Conservation (phyloP, 2,797 vertebrate species). For the Galagoides demidoff region DNA sequence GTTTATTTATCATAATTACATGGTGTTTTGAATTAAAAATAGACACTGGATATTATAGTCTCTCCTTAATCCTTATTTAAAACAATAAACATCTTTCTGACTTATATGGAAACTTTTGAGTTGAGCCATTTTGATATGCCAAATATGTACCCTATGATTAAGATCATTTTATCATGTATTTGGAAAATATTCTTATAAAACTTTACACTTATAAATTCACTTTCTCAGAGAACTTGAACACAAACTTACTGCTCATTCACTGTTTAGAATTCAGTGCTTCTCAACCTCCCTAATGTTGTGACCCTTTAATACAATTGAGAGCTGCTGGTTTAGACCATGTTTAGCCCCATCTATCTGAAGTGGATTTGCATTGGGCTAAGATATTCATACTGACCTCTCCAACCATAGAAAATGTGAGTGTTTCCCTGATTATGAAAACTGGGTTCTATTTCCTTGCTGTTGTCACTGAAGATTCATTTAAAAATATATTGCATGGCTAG, state of each 20-base stretch:
- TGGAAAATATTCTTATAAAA: background rate
- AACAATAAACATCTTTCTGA: background rate
- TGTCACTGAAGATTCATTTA: background rate
- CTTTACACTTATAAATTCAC: background rate
- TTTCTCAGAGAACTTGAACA: background rate
- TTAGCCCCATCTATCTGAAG: background rate
- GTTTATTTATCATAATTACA: background rate
- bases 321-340: background rate
- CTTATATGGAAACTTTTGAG: background rate
- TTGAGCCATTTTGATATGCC: background rate
- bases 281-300: too few relatives aligned
- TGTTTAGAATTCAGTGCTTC: background rate
- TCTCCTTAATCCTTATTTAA: background rate
- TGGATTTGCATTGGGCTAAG: background rate
- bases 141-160: background rate
- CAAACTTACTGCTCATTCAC: background rate
- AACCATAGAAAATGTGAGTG: background rate
- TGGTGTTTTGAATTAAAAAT: background rate
- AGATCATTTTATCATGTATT: background rate
- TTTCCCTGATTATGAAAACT: background rate
- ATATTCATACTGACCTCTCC: background rate
- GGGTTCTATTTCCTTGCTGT: background rate
- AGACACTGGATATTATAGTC: background rate
- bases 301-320: too few relatives aligned
- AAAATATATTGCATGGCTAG: background rate